These are phyloP conservation scores for Pluvianellus socialis DNA, from an alignment of 2,113 vertebrate species.

Conservation along the genomic window DNA sequence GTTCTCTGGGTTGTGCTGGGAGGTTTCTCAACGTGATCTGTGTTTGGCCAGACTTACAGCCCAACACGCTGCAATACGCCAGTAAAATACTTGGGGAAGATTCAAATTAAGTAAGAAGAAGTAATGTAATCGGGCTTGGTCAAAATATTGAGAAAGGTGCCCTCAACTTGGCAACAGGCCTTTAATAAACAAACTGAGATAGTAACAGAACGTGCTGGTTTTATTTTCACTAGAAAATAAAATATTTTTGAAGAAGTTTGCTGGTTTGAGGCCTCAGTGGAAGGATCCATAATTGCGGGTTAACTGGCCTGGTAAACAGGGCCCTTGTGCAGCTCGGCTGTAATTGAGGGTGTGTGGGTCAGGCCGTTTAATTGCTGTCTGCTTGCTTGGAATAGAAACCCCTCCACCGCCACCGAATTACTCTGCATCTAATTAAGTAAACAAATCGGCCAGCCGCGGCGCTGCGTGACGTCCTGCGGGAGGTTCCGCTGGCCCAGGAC, in stretches of 20 bases:
- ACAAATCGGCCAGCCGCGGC: conserved; percentile 30
- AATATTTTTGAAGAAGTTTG: neutral
- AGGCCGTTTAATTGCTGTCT: conserved; percentile 71
- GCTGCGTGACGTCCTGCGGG: neutral
- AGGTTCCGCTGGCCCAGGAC: neutral
- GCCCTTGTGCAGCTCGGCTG: conserved; percentile 5
- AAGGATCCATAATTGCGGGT: conserved; percentile 67
- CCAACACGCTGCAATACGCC: fast-evolving
- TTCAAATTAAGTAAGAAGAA: neutral
- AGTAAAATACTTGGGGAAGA: neutral
- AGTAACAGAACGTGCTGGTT: conserved; percentile 20
- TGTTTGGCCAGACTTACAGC: neutral
- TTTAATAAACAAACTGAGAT: neutral
- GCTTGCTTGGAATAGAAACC: conserved; percentile 73
- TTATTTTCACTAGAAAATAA: conserved; percentile 25
- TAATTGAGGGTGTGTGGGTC: conserved; percentile 70
- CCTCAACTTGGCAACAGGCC: neutral
- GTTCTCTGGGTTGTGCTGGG: neutral
- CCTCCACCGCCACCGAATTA: neutral
- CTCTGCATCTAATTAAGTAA: conserved; percentile 42
- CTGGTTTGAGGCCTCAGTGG: conserved; percentile 54
- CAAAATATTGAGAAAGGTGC: neutral
- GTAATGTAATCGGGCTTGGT: neutral
- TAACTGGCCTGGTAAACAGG: conserved; percentile 52
- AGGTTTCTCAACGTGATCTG: fast-evolving